Conservation (phyloP, 2,797 vertebrate genomes). For the Sebastes vulpes region DNA sequence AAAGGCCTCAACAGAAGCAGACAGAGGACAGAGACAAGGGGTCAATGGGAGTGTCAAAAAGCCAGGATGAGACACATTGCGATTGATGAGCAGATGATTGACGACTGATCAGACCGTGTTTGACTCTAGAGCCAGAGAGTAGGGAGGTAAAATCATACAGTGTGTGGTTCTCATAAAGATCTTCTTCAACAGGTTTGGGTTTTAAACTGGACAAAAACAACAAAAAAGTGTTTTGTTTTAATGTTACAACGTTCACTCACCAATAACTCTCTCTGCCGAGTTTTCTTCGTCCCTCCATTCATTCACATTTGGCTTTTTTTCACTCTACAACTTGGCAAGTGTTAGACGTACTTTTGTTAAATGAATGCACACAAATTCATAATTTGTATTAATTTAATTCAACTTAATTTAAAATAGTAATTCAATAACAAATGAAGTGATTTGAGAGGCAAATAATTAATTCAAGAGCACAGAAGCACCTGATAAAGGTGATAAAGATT, state of each 20-base stretch:
- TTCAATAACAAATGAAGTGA: not conserved
- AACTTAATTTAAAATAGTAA: no score
- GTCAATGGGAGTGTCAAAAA: not conserved
- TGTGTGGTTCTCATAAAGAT: not conserved
- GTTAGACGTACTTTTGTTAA: not conserved
- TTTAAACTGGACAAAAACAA: not conserved
- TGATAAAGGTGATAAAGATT: not conserved
- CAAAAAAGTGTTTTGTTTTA: not conserved
- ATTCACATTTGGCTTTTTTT: not conserved
- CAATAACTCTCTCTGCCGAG: not conserved
- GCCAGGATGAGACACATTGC: not conserved
- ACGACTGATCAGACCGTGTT: not conserved
- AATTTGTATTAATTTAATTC: not conserved
- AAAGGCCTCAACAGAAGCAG: not conserved
- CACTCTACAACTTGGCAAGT: rapidly evolving
- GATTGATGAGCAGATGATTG: not conserved
- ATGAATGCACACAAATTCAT: not conserved
- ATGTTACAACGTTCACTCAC: not conserved
- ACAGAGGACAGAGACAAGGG: not conserved
- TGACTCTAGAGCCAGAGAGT: not conserved
- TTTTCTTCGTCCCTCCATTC: not conserved
- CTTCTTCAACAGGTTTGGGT: no score
- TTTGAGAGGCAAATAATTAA: not conserved
- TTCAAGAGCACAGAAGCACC: not conserved
- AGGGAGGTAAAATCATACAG: not conserved